A percentile compares a stretch with the other conserved stretches of the same genome.
These are phyloP conservation scores for Leptopilina clavipes DNA, from an alignment of 1,140 invertebrate species.

Conservation along the genomic window DNA sequence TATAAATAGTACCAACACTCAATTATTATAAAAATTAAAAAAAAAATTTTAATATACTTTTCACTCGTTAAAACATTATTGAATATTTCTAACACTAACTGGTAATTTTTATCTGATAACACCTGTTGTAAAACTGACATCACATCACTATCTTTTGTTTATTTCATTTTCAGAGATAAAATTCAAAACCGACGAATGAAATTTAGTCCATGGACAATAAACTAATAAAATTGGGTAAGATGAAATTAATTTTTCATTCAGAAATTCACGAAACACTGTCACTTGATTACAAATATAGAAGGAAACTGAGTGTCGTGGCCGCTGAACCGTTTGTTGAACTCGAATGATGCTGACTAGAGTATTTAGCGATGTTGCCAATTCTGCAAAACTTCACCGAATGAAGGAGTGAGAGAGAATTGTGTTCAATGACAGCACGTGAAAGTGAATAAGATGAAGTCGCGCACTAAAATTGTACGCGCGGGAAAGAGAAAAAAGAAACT, in stretches of 20 bases:
- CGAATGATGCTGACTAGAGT: conserved; percentile 1
- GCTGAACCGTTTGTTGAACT: not conserved
- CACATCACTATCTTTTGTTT: too few species aligned
- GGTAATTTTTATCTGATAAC: not conserved
- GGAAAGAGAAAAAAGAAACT: not conserved
- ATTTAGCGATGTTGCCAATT: conserved; percentile 24
- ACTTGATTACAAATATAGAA: not conserved
- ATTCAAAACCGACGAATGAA: too few species aligned
- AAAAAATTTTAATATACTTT: too few species aligned
- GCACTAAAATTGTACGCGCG: not conserved
- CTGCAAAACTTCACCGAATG: not conserved
- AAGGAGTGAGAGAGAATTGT: not conserved
- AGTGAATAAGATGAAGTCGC: not conserved
- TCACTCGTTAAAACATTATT: too few species aligned
- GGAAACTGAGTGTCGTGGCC: not conserved
- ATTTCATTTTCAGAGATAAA: too few species aligned
- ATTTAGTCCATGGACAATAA: too few species aligned
- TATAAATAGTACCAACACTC: too few species aligned
- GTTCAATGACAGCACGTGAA: not conserved
- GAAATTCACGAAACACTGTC: not conserved
- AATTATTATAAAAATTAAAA: too few species aligned
- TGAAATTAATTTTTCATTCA: conserved; percentile 14
- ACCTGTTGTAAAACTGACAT: too few species aligned
- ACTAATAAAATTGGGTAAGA: too few species aligned
- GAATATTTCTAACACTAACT: too few species aligned